These are phyloP conservation scores for Spisula solida DNA, from an alignment of 2,888 invertebrate species.

Conservation along the genomic window DNA sequence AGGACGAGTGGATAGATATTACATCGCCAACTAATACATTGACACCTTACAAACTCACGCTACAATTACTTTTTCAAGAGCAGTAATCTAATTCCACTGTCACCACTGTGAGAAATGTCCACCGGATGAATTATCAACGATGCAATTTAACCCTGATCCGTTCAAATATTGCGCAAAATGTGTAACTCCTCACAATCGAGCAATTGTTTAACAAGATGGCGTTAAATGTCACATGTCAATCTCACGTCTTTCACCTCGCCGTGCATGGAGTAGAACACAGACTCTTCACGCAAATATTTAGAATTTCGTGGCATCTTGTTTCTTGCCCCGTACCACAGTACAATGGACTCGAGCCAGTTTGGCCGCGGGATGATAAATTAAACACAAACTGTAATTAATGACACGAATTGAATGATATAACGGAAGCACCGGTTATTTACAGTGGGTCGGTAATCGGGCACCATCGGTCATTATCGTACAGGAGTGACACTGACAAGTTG, in stretches of 20 bases:
- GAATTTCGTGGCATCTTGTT: conserved; percentile 9
- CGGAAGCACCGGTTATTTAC: conserved; percentile 58
- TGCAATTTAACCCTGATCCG: neutral
- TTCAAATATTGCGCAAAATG: conserved; percentile 28
- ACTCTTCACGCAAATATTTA: conserved; percentile 7
- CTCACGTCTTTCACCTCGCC: neutral
- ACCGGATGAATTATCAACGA: conserved; percentile 20
- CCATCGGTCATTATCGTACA: conserved; percentile 55
- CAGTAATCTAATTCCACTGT: neutral
- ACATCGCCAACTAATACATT: conserved; percentile 8
- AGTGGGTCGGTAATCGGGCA: conserved; percentile 34
- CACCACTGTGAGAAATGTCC: neutral
- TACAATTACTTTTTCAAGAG: conserved; percentile 21
- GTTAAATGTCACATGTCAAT: conserved; percentile 24
- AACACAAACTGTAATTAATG: conserved; percentile 42
- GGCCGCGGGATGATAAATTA: conserved; percentile 28
- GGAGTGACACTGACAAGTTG: conserved; percentile 50
- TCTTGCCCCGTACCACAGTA: conserved; percentile 14
- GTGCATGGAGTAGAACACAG: neutral
- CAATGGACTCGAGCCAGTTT: neutral
- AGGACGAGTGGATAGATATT: neutral
- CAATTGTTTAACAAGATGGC: neutral
- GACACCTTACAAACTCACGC: neutral
- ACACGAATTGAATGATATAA: conserved; percentile 58
- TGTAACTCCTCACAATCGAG: neutral